phyloP scores from a whole-genome alignment of 2,888 invertebrate genomes.

The Melanchra persicariae region DNA sequence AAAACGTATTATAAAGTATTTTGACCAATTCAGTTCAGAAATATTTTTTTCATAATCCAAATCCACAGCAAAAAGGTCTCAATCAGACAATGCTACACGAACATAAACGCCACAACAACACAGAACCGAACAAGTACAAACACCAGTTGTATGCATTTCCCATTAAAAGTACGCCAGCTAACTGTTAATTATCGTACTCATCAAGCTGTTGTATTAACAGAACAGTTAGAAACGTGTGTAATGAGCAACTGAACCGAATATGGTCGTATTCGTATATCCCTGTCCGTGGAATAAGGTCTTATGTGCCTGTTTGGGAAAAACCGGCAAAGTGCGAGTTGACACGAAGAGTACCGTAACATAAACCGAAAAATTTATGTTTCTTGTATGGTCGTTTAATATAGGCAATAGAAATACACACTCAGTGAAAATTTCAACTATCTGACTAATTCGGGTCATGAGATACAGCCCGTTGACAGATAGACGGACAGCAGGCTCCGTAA shows the following conservation, averaged over 20 bases:
- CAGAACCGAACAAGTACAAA: constrained; percentile 32
- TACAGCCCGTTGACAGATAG: too few species aligned
- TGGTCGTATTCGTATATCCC: constrained; percentile 22
- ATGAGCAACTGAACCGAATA: constrained; percentile 41
- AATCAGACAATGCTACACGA: neutral
- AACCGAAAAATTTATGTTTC: too few species aligned
- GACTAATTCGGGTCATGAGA: too few species aligned
- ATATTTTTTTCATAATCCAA: neutral
- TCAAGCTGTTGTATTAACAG: constrained; percentile 58
- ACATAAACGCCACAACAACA: neutral
- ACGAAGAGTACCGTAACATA: too few species aligned
- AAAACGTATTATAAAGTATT: too few species aligned
- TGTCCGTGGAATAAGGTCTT: constrained; percentile 6
- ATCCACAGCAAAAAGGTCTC: neutral
- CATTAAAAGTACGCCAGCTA: constrained; percentile 54
- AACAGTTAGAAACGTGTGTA: constrained; percentile 53
- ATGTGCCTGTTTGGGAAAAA: too few species aligned
- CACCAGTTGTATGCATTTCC: constrained; percentile 50
- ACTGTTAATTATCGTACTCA: constrained; percentile 64
- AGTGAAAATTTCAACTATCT: too few species aligned
- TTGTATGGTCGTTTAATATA: too few species aligned
- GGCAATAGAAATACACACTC: too few species aligned
- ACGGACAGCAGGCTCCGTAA: too few species aligned
- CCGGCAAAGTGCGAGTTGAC: too few species aligned
- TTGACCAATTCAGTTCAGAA: too few species aligned